Conservation (phyloP, 2,888 invertebrate genomes). For the Zelleria hepariella region DNA sequence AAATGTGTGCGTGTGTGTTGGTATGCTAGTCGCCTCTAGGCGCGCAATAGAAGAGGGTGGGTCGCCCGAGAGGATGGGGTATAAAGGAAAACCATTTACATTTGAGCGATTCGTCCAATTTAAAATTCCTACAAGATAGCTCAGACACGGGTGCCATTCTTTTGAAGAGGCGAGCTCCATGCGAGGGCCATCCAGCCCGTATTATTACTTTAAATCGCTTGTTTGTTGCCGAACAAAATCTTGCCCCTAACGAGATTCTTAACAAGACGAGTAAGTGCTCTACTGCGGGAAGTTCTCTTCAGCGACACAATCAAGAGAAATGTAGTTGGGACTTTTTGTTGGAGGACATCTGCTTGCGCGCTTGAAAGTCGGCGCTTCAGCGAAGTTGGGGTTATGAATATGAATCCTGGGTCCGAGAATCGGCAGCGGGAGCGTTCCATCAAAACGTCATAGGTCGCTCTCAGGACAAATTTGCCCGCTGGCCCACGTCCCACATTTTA, state of each 20-base stretch:
- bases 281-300: background rate
- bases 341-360: background rate
- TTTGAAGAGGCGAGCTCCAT: conserved; percentile 64
- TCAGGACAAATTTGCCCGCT: conserved; percentile 70
- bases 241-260: conserved; percentile 31
- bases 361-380: background rate
- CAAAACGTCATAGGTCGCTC: conserved; percentile 72
- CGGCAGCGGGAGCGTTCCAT: conserved; percentile 64
- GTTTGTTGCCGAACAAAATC: conserved; percentile 20
- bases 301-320: background rate
- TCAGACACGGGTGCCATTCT: conserved; percentile 71
- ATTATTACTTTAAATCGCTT: conserved; percentile 27
- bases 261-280: background rate
- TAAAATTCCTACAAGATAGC: conserved; percentile 74
- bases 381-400: conserved; percentile 50
- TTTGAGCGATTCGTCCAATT: conserved; percentile 75
- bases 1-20: conserved; percentile 63
- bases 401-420: conserved; percentile 65
- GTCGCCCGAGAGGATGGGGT: conserved; percentile 64
- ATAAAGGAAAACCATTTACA: conserved; percentile 75
- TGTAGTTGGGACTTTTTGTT: background rate
- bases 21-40: conserved; percentile 70
- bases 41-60: conserved; percentile 69
- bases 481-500: conserved; percentile 71
- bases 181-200: conserved; percentile 45